These are phyloP conservation scores for Craniophora ligustri DNA, from an alignment of 2,888 invertebrate species.

Conservation along the genomic window DNA sequence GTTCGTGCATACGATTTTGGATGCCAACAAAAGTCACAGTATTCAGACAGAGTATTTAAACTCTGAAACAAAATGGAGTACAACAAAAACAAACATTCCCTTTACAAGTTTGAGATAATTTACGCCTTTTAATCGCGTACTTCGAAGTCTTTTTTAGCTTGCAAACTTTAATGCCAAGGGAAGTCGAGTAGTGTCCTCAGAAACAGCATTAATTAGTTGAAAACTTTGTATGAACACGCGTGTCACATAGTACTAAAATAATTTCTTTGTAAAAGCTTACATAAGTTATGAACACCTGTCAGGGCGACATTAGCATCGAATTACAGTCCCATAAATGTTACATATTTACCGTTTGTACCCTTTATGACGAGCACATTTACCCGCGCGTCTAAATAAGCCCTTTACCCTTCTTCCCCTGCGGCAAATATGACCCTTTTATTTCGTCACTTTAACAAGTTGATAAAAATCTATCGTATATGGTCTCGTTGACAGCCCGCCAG, in stretches of 20 bases:
- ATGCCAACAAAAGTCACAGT: not conserved
- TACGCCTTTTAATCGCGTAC: constrained; percentile 18
- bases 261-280: constrained; percentile 36
- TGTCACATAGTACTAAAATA: constrained; percentile 21
- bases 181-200: not conserved
- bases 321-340: constrained; percentile 45
- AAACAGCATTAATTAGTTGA: constrained; percentile 8
- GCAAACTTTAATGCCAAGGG: constrained; percentile 12
- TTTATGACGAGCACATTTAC: constrained; percentile 45
- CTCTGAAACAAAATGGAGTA: not conserved
- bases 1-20: no score
- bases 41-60: not conserved
- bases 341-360: constrained; percentile 35
- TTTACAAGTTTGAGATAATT: constrained; percentile 12
- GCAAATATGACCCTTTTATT: constrained; percentile 43
- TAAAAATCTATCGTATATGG: constrained; percentile 58
- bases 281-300: constrained; percentile 49
- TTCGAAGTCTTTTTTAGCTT: constrained; percentile 4
- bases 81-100: constrained; percentile 8
- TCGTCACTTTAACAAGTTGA: constrained; percentile 50
- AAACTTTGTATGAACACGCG: constrained; percentile 23
- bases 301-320: constrained; percentile 47
- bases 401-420: constrained; percentile 35
- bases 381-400: constrained; percentile 34
- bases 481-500: constrained; percentile 65